Evolutionary conservation across 2,113 vertebrate species (phyloP).

Genomic region (Larimichthys crocea): DNA sequence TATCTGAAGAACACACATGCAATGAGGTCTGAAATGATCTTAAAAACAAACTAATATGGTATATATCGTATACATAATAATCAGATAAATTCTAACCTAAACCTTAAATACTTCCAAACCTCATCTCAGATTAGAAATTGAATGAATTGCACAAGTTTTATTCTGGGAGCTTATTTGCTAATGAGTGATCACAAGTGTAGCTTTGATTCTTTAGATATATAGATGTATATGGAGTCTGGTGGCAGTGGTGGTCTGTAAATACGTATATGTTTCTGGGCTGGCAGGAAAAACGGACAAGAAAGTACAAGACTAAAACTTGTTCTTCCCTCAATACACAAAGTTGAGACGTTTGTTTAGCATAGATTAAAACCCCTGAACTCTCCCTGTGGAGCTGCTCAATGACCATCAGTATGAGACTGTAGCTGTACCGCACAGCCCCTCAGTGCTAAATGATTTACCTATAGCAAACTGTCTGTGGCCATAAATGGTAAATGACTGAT

Average conservation of each 20-base stretch:
- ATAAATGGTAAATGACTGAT: neutral
- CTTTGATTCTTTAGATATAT: neutral
- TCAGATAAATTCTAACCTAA: neutral
- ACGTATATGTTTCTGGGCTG: neutral
- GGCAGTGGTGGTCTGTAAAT: neutral
- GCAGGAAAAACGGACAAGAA: neutral
- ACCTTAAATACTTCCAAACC: neutral
- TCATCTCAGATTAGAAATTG: neutral
- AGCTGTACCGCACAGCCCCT: neutral
- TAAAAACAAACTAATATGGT: neutral
- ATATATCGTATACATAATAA: neutral
- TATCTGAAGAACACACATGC: neutral
- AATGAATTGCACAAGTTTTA: neutral
- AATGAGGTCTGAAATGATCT: neutral
- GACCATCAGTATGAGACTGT: neutral
- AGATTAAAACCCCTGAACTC: neutral
- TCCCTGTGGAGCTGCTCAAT: neutral
- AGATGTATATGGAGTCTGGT: neutral
- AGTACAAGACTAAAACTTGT: neutral
- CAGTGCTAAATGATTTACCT: neutral
- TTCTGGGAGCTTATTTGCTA: slow-evolving; percentile 11
- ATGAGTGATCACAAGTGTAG: neutral
- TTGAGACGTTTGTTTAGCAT: neutral
- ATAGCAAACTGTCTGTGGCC: neutral
- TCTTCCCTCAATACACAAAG: neutral